Percentiles rank a stretch among this genome's conserved stretches.
These are phyloP conservation scores for Pogonocichla stellata DNA, from an alignment of 2,113 vertebrate species.

Conservation along the genomic window DNA sequence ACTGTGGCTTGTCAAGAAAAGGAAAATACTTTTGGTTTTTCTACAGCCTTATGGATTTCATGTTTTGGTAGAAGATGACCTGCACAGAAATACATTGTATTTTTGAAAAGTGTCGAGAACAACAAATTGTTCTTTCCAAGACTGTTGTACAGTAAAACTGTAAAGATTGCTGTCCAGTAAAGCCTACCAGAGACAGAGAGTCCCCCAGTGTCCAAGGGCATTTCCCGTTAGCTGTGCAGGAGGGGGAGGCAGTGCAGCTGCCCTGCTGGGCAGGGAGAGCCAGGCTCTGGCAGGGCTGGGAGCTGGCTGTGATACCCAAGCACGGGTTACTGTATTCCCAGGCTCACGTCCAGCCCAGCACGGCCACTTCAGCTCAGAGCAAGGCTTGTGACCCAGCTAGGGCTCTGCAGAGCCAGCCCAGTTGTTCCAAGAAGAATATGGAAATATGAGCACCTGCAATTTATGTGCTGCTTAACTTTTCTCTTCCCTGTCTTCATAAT, in stretches of 20 bases:
- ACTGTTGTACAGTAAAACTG: background rate
- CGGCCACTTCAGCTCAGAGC: rapidly evolving
- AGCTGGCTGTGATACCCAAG: too few species aligned
- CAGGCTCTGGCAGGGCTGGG: background rate
- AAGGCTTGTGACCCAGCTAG: background rate
- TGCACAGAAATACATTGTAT: background rate
- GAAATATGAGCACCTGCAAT: background rate
- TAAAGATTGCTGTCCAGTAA: background rate
- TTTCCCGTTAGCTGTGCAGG: background rate
- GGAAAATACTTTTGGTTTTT: background rate
- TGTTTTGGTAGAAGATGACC: background rate
- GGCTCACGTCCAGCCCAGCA: background rate
- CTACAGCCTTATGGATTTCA: background rate
- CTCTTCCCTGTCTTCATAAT: background rate
- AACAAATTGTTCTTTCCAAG: background rate
- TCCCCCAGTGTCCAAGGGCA: rapidly evolving
- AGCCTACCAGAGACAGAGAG: background rate
- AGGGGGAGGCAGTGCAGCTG: background rate
- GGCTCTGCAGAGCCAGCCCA: background rate
- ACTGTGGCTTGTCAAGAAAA: background rate
- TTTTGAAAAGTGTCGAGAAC: background rate
- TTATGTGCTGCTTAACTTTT: background rate
- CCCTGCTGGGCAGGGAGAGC: background rate
- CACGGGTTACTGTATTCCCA: background rate
- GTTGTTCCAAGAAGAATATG: background rate